Percentiles rank a stretch among this genome's conserved stretches.
Conservation (phyloP, 2,797 vertebrate species). For the Pteropus rufus region DNA sequence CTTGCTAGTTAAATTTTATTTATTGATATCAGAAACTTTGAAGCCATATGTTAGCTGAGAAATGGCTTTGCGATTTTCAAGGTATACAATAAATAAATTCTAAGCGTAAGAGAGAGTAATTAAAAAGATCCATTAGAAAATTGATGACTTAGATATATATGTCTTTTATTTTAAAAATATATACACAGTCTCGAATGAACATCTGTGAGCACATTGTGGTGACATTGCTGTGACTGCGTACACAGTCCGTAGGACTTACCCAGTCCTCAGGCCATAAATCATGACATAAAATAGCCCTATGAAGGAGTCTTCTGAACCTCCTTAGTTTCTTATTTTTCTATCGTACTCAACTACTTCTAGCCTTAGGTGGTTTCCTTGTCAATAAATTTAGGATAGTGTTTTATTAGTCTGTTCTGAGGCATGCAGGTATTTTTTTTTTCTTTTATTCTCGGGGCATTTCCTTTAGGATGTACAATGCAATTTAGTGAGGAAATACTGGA, state of each 20-base stretch:
- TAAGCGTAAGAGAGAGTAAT: not conserved
- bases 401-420: conserved; percentile 57
- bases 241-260: not conserved
- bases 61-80: not conserved
- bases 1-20: not conserved
- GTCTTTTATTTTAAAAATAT: not conserved
- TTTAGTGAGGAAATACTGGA: conserved; percentile 5
- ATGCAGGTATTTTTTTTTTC: conserved; percentile 57
- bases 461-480: conserved; percentile 50
- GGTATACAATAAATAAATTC: not conserved
- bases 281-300: not conserved
- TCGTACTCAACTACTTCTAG: conserved; percentile 21
- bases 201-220: not conserved
- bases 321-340: conserved; percentile 44
- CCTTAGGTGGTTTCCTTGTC: conserved; percentile 29
- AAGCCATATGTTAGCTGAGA: not conserved
- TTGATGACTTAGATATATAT: not conserved
- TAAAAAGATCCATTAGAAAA: conserved; percentile 28
- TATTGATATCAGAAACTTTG: not conserved
- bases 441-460: conserved; percentile 24
- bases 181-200: not conserved
- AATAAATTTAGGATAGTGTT: conserved; percentile 29
- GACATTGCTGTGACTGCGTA: not conserved
- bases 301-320: not conserved
- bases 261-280: conserved; percentile 21